A percentile compares a stretch with the other conserved stretches of the same genome.
Conservation (phyloP, 2,797 vertebrate species). For the Urocyon cinereoargenteus region DNA sequence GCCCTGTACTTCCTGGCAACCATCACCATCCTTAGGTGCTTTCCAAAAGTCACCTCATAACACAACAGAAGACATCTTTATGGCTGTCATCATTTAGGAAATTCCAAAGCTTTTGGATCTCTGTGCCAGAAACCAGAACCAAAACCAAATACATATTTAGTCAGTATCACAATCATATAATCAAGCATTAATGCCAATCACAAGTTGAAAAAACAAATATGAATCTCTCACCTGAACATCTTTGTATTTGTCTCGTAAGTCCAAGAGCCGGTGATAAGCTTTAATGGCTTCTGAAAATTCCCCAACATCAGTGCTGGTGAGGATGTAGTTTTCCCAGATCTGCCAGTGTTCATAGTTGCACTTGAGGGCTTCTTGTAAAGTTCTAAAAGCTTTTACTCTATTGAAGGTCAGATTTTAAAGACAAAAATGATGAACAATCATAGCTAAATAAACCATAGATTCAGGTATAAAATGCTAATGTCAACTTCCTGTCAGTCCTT, state of each 20-base stretch:
- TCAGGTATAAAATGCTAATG: neutral
- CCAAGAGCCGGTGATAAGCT: conserved; percentile 97
- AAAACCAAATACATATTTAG: neutral
- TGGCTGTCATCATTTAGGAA: neutral
- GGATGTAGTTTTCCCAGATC: conserved; percentile 99
- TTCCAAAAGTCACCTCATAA: neutral
- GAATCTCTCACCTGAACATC: conserved; percentile 92
- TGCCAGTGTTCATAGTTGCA: conserved; percentile 99
- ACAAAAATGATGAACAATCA: neutral
- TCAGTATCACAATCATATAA: neutral
- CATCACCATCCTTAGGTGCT: neutral
- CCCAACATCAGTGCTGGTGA: conserved; percentile 94
- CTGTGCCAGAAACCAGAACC: neutral
- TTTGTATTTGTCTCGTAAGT: conserved; percentile 95
- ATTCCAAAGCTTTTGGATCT: neutral
- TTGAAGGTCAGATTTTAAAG: conserved; percentile 53
- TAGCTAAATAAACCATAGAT: neutral
- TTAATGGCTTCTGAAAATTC: conserved; percentile 96
- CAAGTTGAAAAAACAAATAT: conserved; percentile 51
- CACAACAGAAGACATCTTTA: neutral
- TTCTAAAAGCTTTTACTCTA: conserved; percentile 95
- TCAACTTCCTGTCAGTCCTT: neutral
- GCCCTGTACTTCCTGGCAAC: neutral
- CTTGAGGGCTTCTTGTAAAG: conserved; percentile 97
- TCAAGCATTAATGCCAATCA: conserved; percentile 30